Base-by-base conservation (phyloP, 2,113 vertebrate genomes). In the Neolamprologus variostigma region DNA sequence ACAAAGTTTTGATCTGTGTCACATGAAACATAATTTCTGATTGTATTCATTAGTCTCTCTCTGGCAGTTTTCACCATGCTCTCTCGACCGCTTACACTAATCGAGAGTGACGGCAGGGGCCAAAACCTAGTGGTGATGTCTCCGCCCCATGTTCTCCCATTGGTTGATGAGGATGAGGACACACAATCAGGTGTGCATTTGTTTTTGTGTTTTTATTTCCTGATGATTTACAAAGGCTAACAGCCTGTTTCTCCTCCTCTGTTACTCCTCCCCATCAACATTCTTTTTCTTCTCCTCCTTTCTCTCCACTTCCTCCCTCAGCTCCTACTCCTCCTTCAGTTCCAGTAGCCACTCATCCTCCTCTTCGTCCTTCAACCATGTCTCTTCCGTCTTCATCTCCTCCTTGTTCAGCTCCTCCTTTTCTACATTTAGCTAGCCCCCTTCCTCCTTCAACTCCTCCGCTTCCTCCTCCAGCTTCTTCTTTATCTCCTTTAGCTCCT, bases 11-110 rank as follows among this genome's bases (percentile, higher is more conserved):
- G 19, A 21, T 37, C 33, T 66, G 19, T 68, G 10, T 37, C 19
- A 68, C 63, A 68, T 37, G 3, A 40, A 68, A 21, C 35, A 68
- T 40, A 21, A 68, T 45, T 47, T 66, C 28, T 14, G 10, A 1
- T 57, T 57, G 26, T 28, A 76, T 8, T 81, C 4, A 54, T 33
- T 33, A 9, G 17, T 80, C 17, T 57, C 31, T 37, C 47, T 45
- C 13, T 42, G 1, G 4, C 19, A 90, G 91, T 50, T n/a, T 35
- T 89, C 13, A 28, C 21, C 5, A 94, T 94, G 94, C 89, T 94
- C 23, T 89, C 90, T 79, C 93, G 33, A 23, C 87, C 85, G 1
- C 50, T 80, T 11, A 63, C 53, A 1, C 50, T 82, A 8, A 86
- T 17, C 1, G 87, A 92, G 12, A 35, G 28, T 3, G 61, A 68